Evolutionary conservation across 2,888 invertebrate species (phyloP).

Genomic region (Tubulanus polymorphus): DNA sequence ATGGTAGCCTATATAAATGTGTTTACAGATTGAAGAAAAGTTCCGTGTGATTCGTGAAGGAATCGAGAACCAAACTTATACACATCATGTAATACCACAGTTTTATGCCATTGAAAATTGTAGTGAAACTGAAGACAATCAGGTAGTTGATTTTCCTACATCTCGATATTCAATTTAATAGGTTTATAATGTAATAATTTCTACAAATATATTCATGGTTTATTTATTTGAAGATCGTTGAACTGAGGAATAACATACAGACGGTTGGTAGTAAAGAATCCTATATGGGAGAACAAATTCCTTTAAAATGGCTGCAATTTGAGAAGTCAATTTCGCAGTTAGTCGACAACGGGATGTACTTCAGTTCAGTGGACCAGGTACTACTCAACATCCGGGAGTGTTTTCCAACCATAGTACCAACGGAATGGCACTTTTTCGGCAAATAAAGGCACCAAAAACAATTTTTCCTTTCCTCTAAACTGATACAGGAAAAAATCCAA

Average conservation of each 20-base stretch:
- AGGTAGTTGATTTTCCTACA: conserved; percentile 21
- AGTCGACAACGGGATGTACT: conserved; percentile 44
- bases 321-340: conserved; percentile 45
- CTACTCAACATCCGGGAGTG: too few relatives aligned
- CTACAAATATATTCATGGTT: too few relatives aligned
- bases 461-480: too few relatives aligned
- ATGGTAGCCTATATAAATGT: too few relatives aligned
- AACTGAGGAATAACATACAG: conserved; percentile 43
- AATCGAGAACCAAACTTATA: conserved; percentile 46
- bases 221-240: conserved; percentile 27
- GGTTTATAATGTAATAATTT: not conserved
- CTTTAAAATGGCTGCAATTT: conserved; percentile 51
- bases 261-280: conserved; percentile 41
- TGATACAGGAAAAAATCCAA: too few relatives aligned
- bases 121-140: conserved; percentile 22
- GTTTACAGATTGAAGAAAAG: too few relatives aligned
- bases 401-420: too few relatives aligned
- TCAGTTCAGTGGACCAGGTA: conserved; percentile 50
- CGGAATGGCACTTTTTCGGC: too few relatives aligned
- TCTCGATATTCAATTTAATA: too few relatives aligned
- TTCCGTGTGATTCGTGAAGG: conserved; percentile 43
- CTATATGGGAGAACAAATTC: conserved; percentile 52
- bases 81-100: conserved; percentile 46
- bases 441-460: too few relatives aligned
- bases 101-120: conserved; percentile 47